Conservation (phyloP, 2,113 vertebrate species). For the Amphiprion percula region DNA sequence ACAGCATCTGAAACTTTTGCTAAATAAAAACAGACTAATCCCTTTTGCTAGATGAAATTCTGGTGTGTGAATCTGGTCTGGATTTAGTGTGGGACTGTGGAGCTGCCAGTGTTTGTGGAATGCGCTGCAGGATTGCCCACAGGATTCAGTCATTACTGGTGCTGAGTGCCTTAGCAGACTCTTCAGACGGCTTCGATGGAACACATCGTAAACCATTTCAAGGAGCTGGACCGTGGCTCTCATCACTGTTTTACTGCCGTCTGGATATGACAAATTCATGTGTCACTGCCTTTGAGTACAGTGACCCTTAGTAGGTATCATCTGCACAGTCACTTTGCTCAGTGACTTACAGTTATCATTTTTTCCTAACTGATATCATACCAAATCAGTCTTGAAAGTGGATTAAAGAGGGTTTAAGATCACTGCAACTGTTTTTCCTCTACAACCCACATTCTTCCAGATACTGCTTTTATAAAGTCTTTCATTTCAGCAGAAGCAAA, state of each 20-base stretch:
- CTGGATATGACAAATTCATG: slow-evolving; percentile 26
- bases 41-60: too few relatives aligned
- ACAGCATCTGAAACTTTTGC: too few relatives aligned
- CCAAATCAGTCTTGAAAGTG: too few relatives aligned
- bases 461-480: neutral
- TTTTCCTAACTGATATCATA: too few relatives aligned
- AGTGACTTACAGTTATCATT: neutral
- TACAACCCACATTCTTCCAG: neutral
- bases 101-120: slow-evolving; percentile 51
- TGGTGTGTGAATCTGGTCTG: neutral
- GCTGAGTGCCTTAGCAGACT: slow-evolving; percentile 74
- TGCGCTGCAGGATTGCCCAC: slow-evolving; percentile 37
- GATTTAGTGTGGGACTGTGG: slow-evolving; percentile 18
- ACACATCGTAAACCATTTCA: slow-evolving; percentile 23
- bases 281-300: neutral
- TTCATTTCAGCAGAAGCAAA: slow-evolving; percentile 11
- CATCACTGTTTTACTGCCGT: slow-evolving; percentile 35
- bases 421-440: neutral
- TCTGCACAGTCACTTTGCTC: neutral
- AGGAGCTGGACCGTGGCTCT: neutral
- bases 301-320: neutral
- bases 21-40: too few relatives aligned
- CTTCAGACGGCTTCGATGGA: slow-evolving; percentile 30
- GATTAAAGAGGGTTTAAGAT: neutral
- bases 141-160: slow-evolving; percentile 50